A percentile compares a stretch with the other conserved stretches of the same genome.
phyloP scores from a whole-genome alignment of 2,113 vertebrate species.

The Gadus macrocephalus region DNA sequence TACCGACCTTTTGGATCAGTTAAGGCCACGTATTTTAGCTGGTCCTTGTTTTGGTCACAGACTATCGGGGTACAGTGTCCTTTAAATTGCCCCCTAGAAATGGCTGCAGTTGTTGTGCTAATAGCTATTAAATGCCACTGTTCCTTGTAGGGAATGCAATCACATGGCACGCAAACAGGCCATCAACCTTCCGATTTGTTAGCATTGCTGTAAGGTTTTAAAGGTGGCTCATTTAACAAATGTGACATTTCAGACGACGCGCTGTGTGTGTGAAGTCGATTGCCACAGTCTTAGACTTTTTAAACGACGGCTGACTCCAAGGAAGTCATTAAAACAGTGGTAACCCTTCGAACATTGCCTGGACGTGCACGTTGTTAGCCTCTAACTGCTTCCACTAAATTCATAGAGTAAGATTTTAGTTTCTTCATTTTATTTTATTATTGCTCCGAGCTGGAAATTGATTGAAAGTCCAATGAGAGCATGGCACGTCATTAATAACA shows the following conservation, averaged over 20 bases:
- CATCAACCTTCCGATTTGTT: conserved; percentile 51
- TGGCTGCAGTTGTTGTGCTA: conserved; percentile 29
- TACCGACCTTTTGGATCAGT: too few species aligned
- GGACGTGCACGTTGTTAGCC: conserved; percentile 12
- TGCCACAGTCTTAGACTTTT: conserved; percentile 24
- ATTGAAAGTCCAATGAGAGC: conserved; percentile 1
- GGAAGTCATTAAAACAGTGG: conserved; percentile 10
- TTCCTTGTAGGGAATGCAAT: conserved; percentile 49
- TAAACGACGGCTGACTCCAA: conserved; percentile 8
- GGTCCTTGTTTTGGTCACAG: conserved; percentile 6
- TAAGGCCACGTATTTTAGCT: too few species aligned
- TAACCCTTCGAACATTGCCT: conserved; percentile 12
- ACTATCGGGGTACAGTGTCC: conserved; percentile 25
- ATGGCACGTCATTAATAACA: not conserved
- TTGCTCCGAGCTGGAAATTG: conserved; percentile 12
- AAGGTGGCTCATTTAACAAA: conserved; percentile 55
- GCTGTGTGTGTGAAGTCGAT: conserved; percentile 34
- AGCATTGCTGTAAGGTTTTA: conserved; percentile 42
- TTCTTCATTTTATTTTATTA: conserved; percentile 13
- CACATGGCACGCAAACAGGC: conserved; percentile 40
- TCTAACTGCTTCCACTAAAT: conserved; percentile 20
- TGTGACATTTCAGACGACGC: conserved; percentile 46
- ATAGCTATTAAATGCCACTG: conserved; percentile 63
- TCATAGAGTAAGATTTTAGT: conserved; percentile 8
- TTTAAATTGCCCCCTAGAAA: conserved; percentile 30